Evolutionary conservation across 2,797 vertebrate genomes (phyloP), one percentile per base, ranked within the genome.

Genomic region (Dermochelys coriacea): DNA sequence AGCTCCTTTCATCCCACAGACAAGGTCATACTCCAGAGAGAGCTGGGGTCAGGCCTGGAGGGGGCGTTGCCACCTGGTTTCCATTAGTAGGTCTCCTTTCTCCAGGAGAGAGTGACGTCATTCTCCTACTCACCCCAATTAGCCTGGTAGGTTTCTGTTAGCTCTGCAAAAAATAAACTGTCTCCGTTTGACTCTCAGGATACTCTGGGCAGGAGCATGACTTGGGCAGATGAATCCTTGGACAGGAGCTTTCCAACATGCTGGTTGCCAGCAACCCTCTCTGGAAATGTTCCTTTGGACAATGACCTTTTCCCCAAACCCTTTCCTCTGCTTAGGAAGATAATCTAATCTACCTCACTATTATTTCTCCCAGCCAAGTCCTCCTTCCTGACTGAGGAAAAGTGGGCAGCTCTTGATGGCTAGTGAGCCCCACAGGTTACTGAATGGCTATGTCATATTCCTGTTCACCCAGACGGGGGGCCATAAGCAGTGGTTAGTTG

Each of bases 21-120:
- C 89, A 25, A 92, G 91, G 92, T 86, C 84, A 47, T 0, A 75
- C 83, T 90, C 12, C 0, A 16, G 80, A 74, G 91, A 51, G 84
- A 74, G 37, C 47, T 3, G 2, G 85, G 96, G 94, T 96, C 90
- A 89, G 83, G 71, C 90, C 93, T 78, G 91, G 27, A 27, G 87
- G 97, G 41, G 96, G 86, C 93, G 84, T 25, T 25, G 91, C 95
- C 96, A 96, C 96, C 97, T 96, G 97, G 96, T 95, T 96, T 93
- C 96, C 91, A 93, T 95, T 94, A 96, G 94, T 91, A 96, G 94
- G 88, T 93, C 94, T 96, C 89, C 37, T 41, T 8, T 75, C 86
- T 91, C 91, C 75, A 49, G 94, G 88, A 96, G 59, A 91, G 83
- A 51, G 79, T 89, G 71, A 50, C 95, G 91, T 87, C 93, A 50